These are phyloP conservation scores for Neoitamus cyanurus DNA, from an alignment of 2,888 invertebrate species.

Conservation along the genomic window DNA sequence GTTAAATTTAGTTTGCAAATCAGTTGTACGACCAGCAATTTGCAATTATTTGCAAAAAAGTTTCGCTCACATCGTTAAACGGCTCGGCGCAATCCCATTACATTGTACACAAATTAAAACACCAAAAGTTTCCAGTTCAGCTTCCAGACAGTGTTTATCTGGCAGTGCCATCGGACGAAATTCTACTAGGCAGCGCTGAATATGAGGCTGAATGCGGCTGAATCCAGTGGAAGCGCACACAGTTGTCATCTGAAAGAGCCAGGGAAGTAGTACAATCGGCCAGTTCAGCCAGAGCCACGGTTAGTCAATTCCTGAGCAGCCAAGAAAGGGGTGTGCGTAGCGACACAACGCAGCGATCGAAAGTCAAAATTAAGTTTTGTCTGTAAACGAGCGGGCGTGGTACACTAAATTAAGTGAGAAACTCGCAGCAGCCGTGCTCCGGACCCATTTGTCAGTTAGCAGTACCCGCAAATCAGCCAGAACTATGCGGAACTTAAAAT, in stretches of 20 bases:
- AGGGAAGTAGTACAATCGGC: background rate
- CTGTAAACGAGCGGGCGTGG: conserved; percentile 48
- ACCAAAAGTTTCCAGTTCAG: background rate
- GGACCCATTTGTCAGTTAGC: background rate
- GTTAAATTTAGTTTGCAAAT: too few relatives aligned
- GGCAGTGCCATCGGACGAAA: background rate
- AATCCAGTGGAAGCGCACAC: background rate
- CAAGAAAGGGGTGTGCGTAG: background rate
- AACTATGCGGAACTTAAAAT: conserved; percentile 17
- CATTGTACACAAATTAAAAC: too few relatives aligned
- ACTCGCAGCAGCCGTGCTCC: background rate
- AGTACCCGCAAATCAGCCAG: background rate
- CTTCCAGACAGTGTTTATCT: background rate
- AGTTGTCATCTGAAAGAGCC: background rate
- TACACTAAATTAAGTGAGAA: background rate
- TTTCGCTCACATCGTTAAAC: too few relatives aligned
- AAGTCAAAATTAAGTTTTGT: conserved; percentile 24
- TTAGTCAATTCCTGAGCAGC: conserved; percentile 2
- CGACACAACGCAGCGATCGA: conserved; percentile 38
- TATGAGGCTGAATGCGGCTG: background rate
- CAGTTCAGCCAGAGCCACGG: background rate
- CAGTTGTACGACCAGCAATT: too few relatives aligned
- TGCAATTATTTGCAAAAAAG: too few relatives aligned
- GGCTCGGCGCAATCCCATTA: background rate
- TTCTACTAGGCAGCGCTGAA: background rate